Conservation (phyloP, 2,113 vertebrate species). For the Ciconia stormi region DNA sequence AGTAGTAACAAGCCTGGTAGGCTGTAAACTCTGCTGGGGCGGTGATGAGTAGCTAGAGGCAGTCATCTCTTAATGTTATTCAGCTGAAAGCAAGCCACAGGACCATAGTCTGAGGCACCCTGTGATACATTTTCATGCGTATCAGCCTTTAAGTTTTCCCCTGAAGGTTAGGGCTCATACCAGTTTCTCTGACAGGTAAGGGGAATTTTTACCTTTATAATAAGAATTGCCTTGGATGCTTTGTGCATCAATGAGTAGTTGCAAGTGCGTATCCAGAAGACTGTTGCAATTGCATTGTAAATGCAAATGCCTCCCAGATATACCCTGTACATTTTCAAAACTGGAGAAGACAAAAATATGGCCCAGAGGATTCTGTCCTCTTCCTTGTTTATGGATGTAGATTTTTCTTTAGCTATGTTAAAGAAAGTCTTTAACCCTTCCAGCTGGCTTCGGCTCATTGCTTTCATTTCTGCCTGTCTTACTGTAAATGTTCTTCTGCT, state of each 20-base stretch:
- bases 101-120: neutral
- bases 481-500: neutral
- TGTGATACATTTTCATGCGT: neutral
- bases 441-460: neutral
- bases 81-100: neutral
- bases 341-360: neutral
- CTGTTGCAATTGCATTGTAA: neutral
- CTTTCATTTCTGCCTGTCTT: conserved; percentile 2
- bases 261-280: neutral
- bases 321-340: neutral
- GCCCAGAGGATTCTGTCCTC: neutral
- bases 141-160: neutral
- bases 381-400: neutral
- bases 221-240: neutral
- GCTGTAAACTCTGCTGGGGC: neutral
- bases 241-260: neutral
- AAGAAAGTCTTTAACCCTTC: conserved; percentile 20
- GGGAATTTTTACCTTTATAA: neutral
- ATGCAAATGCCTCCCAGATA: neutral
- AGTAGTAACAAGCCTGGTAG: neutral
- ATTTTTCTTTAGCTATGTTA: neutral
- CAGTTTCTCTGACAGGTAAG: neutral
- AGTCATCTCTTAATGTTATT: neutral
- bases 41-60: neutral
- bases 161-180: neutral